A percentile compares a stretch with the other conserved stretches of the same genome.
These are phyloP conservation scores for Mya arenaria DNA, from an alignment of 1,140 invertebrate genomes.

Conservation along the genomic window DNA sequence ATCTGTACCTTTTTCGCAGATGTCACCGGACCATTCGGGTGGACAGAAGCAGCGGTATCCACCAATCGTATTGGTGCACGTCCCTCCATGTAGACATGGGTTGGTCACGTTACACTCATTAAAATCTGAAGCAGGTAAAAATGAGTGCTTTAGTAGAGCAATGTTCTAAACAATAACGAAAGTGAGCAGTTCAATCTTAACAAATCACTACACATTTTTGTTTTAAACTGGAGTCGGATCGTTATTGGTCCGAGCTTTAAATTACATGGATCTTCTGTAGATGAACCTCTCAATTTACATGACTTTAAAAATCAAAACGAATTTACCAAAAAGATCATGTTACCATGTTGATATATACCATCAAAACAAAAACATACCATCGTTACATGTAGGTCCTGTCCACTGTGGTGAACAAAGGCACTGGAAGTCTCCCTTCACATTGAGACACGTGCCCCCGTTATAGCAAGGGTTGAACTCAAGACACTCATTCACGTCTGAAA, in stretches of 20 bases:
- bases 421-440: slow-evolving; percentile 39
- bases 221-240: too few species aligned
- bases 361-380: slow-evolving; percentile 39
- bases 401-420: slow-evolving; percentile 81
- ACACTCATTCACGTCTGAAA: slow-evolving; percentile 51
- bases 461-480: slow-evolving; percentile 54
- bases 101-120: slow-evolving; percentile 69
- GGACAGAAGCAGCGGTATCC: slow-evolving; percentile 69
- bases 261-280: too few species aligned
- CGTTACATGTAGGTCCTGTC: slow-evolving; percentile 47
- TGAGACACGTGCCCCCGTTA: slow-evolving; percentile 61
- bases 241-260: too few species aligned
- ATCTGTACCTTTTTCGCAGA: slow-evolving; percentile 58
- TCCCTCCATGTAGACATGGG: slow-evolving; percentile 72
- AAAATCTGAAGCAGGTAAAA: slow-evolving; percentile 63
- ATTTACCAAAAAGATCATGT: too few species aligned
- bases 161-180: too few species aligned
- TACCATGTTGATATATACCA: too few species aligned
- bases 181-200: too few species aligned
- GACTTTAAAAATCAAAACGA: too few species aligned
- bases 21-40: slow-evolving; percentile 60
- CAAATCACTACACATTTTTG: too few species aligned
- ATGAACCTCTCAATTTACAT: too few species aligned
- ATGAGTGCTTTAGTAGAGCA: too few species aligned
- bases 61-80: slow-evolving; percentile 71